These are phyloP conservation scores for Pedicia rivosa DNA, from an alignment of 2,888 invertebrate species.

Conservation along the genomic window DNA sequence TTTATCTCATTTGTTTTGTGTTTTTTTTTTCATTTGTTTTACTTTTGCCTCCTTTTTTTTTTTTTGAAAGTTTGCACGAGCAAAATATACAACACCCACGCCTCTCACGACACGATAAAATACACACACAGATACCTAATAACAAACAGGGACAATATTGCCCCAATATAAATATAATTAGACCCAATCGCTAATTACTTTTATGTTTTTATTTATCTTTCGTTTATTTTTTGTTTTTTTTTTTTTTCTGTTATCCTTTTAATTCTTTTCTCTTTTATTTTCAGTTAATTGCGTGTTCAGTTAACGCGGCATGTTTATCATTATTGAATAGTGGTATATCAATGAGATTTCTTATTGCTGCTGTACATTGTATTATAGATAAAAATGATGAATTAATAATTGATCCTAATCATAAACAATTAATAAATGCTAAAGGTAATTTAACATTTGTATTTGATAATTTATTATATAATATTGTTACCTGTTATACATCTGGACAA, in stretches of 20 bases:
- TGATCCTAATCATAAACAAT: conserved; percentile 41
- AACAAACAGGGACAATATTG: no score
- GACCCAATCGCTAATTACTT: no score
- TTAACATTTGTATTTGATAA: conserved; percentile 66
- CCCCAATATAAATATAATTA: no score
- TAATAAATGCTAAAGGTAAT: conserved; percentile 38
- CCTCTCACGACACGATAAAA: no score
- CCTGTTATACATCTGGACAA: conserved; percentile 52
- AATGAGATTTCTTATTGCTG: conserved; percentile 67
- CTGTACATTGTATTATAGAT: conserved; percentile 56
- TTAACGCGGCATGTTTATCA: conserved; percentile 73
- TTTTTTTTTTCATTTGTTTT: no score
- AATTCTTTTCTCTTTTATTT: conserved; percentile 10
- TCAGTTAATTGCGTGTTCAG: conserved; percentile 55
- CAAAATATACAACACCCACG: no score
- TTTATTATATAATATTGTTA: conserved; percentile 36
- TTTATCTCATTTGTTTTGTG: no score
- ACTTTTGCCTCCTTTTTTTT: no score
- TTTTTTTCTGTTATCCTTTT: conserved; percentile 1
- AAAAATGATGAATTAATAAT: conserved; percentile 40
- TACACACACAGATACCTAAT: no score
- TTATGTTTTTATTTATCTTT: no score
- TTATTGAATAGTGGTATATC: conserved; percentile 69
- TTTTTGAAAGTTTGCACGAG: no score
- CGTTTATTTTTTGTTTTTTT: not conserved